Evolutionary conservation across 2,113 vertebrate genomes (phyloP).

Genomic region (Engraulis encrasicolus): DNA sequence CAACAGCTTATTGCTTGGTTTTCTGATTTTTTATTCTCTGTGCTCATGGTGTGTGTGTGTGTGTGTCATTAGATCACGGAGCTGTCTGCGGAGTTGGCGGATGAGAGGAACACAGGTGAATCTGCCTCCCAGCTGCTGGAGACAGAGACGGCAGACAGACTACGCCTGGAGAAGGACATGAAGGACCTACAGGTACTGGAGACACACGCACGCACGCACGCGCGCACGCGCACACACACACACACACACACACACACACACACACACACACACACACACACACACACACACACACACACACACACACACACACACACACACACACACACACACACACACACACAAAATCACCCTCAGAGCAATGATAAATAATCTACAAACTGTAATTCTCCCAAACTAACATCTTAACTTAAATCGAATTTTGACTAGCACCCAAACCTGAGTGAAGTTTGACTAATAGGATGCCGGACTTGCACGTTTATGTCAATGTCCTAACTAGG

Average conservation of each 20-base stretch:
- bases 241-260: not conserved
- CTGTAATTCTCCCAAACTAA: no score
- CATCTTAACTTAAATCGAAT: no score
- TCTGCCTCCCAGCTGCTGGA: constrained; percentile 95
- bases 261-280: constrained; percentile 25
- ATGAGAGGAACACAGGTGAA: constrained; percentile 95
- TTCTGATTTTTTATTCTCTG: no score
- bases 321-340: not conserved
- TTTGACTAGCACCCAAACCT: no score
- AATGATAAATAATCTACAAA: no score
- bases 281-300: not conserved
- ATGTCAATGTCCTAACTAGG: no score
- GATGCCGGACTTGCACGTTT: no score
- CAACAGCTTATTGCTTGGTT: no score
- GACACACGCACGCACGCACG: constrained; percentile 10
- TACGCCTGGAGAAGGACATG: constrained; percentile 92
- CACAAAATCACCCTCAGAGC: not conserved
- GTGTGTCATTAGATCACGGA: constrained; percentile 83
- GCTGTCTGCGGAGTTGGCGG: constrained; percentile 89
- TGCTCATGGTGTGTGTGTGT: constrained; percentile 29
- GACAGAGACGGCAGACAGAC: constrained; percentile 87
- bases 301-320: constrained; percentile 21
- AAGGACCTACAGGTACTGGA: constrained; percentile 90
- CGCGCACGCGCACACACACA: constrained; percentile 13
- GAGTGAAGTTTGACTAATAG: no score